Percentiles rank a stretch among this genome's conserved stretches.
These are phyloP conservation scores for Neocrepidodera transversa DNA, from an alignment of 2,888 invertebrate genomes.

Conservation along the genomic window DNA sequence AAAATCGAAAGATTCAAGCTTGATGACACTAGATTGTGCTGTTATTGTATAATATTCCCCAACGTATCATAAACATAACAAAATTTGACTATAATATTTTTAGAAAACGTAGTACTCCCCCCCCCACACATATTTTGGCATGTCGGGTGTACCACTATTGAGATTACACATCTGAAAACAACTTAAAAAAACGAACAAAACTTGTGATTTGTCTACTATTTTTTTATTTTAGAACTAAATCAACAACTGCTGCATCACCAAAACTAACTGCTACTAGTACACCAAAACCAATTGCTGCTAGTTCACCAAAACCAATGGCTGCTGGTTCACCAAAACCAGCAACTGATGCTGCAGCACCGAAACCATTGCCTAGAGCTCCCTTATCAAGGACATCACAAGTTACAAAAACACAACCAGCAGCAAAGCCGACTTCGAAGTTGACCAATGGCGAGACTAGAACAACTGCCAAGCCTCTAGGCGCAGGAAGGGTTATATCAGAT, in stretches of 20 bases:
- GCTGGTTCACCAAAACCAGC: slow-evolving; percentile 37
- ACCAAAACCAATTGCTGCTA: slow-evolving; percentile 49
- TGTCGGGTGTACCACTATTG: too few species aligned
- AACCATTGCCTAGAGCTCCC: slow-evolving; percentile 25
- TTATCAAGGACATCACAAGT: slow-evolving; percentile 34
- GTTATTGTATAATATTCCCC: too few species aligned
- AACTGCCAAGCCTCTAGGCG: slow-evolving; percentile 38
- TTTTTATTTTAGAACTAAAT: neutral
- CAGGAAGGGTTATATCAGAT: slow-evolving; percentile 35
- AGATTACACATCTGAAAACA: too few species aligned
- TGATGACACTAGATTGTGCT: too few species aligned
- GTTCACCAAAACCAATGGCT: slow-evolving; percentile 43
- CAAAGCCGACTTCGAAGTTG: slow-evolving; percentile 58
- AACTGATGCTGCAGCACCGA: slow-evolving; percentile 31
- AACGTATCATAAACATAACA: too few species aligned
- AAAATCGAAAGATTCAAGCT: too few species aligned
- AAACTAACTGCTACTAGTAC: slow-evolving; percentile 40
- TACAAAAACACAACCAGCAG: slow-evolving; percentile 38
- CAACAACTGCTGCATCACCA: slow-evolving; percentile 41
- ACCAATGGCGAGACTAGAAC: slow-evolving; percentile 66
- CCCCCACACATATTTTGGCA: too few species aligned
- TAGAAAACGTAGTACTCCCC: too few species aligned
- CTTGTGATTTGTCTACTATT: too few species aligned
- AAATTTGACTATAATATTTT: too few species aligned
- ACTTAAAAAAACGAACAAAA: too few species aligned